Evolutionary conservation across 2,797 vertebrate genomes (phyloP), one percentile per base, ranked within the genome.

Genomic region (Platalea minor): DNA sequence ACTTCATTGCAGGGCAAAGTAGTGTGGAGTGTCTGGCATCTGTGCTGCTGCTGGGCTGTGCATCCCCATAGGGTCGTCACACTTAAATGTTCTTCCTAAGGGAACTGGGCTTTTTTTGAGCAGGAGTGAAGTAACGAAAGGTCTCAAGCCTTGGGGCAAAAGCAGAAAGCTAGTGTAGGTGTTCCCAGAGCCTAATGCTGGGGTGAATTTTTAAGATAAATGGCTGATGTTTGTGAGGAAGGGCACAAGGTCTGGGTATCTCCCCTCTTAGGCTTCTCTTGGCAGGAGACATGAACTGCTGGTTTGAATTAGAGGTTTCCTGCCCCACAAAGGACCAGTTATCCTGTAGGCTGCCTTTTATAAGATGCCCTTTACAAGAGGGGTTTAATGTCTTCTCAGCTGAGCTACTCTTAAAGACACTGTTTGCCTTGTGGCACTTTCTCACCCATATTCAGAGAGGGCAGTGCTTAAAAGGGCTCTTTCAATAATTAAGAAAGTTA

Each of bases 221-320:
- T 10, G 4, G 20, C 15, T 56, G 12, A 24, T 64, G 11, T 76
- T 87, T 88, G 41, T 83, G 48, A 88, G 33, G 45, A 88, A 83
- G 45, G 64, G 25, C 37, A 17, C 11, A 21, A 56, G n/a, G 17
- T 43, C 35, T 73, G 25, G 13, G 2, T 56, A 12, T 53, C 48
- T 72, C 5, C 25, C 57, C 29, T 60, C 35, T 54, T 48, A 28
- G 31, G 7, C 39, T 87, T 61, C 51, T 75, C 50, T 76, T 43
- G 11, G 54, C 54, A 63, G 86, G n/a, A 85, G 28, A 54, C 3
- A 2, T 23, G 35, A 87, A 16, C 70, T 82, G 60, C 67, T 89
- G 63, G 15, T 93, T 91, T 89, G 29, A 91, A 61, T 89, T 82
- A 78, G 20, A 33, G 23, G 57, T 89, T 83, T 80, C 5, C 24